Base-by-base conservation (phyloP, 2,888 invertebrate species). In the Nasonovia ribisnigri region DNA sequence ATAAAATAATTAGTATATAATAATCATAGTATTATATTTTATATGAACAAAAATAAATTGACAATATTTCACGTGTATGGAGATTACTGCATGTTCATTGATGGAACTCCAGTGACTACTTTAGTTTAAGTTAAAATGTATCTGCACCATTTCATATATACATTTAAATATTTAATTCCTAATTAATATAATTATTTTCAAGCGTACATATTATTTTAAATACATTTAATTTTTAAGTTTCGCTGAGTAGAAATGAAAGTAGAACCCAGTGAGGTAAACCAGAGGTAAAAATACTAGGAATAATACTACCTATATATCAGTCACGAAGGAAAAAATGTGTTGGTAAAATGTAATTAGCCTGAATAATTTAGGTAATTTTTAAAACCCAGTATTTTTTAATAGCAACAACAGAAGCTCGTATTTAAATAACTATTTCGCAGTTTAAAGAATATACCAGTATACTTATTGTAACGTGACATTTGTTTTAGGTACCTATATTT, bases 311-410 rank as follows among this genome's bases (percentile, higher is more conserved):
- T 36, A 24, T 67, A n/a, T 36, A 42, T 36, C 36, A 36, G 36
- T 77, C 77, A 77, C 77, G 51, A 51, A 88, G n/a, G n/a, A 36
- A 88, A 87, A 51, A 88, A 88, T 51, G 36, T 51, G 51, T 51
- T 36, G 24, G 36, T 51, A 51, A 51, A 88, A 51, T 57, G 26
- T 89, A 57, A 57, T 57, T 57, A 89, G 57, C 5, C 29, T 46
- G 24, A 89, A 43, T 57, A 89, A 89, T 86, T 89, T 89, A 29
- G 88, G 43, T 54, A 29, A 57, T 89, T 89, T 89, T 54, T 29
- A 57, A 57, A 88, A 77, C 20, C 36, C 77, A 8, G 1, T 77
- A 36, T 20, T 26, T 77, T 36, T 36, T 77, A n/a, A 67, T 67
- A 36, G 77, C 36, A 36, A 77, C 20, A 77, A 77, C 77, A 8